Base-by-base conservation (phyloP, 1,140 invertebrate species). In the Neoseiulus cucumeris region DNA sequence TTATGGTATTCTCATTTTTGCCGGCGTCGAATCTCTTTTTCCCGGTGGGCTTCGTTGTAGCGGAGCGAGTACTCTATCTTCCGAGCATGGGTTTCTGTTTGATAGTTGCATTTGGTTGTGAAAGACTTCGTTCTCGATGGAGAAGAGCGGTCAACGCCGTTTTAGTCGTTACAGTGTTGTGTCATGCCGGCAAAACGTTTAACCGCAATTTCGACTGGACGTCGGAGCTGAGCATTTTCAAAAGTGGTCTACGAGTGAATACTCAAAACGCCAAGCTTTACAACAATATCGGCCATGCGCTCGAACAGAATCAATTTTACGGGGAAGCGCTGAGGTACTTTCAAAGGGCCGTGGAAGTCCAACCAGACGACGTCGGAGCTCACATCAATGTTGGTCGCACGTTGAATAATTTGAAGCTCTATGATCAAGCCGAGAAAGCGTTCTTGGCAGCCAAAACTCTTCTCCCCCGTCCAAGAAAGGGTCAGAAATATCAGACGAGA, bases 381-480 rank as follows among this genome's bases (percentile, higher is more conserved):
- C 90, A 95, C 74, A 95, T 96, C 68, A 97, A 97, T 76, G 91
- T 97, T 7, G 93, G 92, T 4, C 79, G 93, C 67, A 95, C 91
- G 7, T 91, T 89, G 75, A 93, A 91, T 74, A 89, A 91, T 74
- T 77, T 97, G 33, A 89, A 93, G 73, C 83, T 84, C 78, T 92
- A 86, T 74, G 84, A 86, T 68, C 87, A 94, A 75, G 91, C 92
- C 0, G 89, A 96, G 77, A 83, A 87, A 67, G 89, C 91, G 0
- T 96, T 93, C 75, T 77, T 78, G 5, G 77, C 89, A 86, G 91
- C 89, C 73, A 93, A 90, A 79, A 88, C 91, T 70, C 79, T 95
- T 30, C 89, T 72, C n/a, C 69, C 69, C 12, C 51, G 65, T 2
- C 67, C 69, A 12, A 44, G 65, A 18, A 85, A 88, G 7, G 91